These are phyloP conservation scores for Orchestes rusci DNA, from an alignment of 2,888 invertebrate species.

Conservation along the genomic window DNA sequence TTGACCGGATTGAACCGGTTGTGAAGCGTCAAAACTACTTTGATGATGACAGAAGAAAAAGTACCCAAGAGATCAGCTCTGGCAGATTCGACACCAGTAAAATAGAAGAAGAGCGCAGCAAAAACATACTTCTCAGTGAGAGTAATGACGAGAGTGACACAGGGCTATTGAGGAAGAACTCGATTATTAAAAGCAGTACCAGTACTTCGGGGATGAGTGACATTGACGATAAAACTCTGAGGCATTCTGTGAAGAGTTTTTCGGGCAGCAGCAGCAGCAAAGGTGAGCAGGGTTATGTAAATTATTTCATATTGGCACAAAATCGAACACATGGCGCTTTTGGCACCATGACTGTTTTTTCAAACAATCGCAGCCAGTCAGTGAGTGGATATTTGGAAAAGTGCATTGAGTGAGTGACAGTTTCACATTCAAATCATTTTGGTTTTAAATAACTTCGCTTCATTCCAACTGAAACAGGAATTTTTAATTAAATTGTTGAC, in stretches of 20 bases:
- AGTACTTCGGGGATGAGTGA: constrained; percentile 41
- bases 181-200: constrained; percentile 39
- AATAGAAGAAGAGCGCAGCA: constrained; percentile 14
- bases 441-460: too few relatives aligned
- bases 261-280: constrained; percentile 32
- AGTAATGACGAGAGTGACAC: constrained; percentile 14
- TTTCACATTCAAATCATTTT: too few relatives aligned
- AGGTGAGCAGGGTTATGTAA: constrained; percentile 16
- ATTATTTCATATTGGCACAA: neutral
- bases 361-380: too few relatives aligned
- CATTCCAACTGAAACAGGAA: too few relatives aligned
- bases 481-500: too few relatives aligned
- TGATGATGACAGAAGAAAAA: constrained; percentile 38
- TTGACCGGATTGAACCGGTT: constrained; percentile 36
- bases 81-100: constrained; percentile 9
- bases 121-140: constrained; percentile 15
- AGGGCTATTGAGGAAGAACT: constrained; percentile 41
- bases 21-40: constrained; percentile 6
- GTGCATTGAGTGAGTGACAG: too few relatives aligned
- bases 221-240: constrained; percentile 36
- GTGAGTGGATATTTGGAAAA: too few relatives aligned
- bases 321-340: neutral
- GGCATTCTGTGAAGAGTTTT: constrained; percentile 34
- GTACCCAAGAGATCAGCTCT: constrained; percentile 54
- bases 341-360: too few relatives aligned